Conservation (phyloP, 2,113 vertebrate species). For the Corythoichthys intestinalis region DNA sequence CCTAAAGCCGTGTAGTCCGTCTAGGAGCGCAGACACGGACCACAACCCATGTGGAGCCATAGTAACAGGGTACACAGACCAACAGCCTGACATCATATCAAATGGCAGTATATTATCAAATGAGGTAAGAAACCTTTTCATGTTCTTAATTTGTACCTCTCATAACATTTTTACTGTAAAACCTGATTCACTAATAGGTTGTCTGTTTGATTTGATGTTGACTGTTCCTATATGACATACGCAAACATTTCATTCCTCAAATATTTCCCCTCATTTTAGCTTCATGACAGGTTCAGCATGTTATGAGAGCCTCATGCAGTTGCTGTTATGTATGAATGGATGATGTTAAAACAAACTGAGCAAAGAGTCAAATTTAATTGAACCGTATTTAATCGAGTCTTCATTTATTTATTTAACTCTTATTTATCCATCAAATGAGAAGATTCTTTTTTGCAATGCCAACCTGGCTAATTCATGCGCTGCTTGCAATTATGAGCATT, state of each 20-base stretch:
- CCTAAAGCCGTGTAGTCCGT: constrained; percentile 92
- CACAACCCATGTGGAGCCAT: constrained; percentile 91
- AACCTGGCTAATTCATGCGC: constrained; percentile 11
- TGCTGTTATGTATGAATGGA: no score
- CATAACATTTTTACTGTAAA: constrained; percentile 23
- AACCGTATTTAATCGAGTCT: no score
- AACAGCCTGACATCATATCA: constrained; percentile 97
- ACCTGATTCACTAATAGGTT: constrained; percentile 2
- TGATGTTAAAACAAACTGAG: no score
- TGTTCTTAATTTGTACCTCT: constrained; percentile 12
- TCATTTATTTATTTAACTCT: no score
- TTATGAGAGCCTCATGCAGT: no score
- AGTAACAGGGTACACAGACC: constrained; percentile 88
- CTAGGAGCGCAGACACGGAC: constrained; percentile 86
- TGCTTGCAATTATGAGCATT: not conserved
- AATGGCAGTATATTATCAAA: constrained; percentile 93
- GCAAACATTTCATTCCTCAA: no score
- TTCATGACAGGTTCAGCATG: no score
- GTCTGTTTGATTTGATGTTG: constrained; percentile 8
- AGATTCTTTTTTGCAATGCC: no score
- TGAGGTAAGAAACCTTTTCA: constrained; percentile 80
- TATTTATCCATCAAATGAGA: no score
- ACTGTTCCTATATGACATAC: not conserved
- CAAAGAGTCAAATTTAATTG: no score
- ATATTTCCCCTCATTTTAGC: no score